Percentiles rank a stretch among this genome's conserved stretches.
Conservation (phyloP, 1,140 invertebrate species). For the Harpegnathos saltator region DNA sequence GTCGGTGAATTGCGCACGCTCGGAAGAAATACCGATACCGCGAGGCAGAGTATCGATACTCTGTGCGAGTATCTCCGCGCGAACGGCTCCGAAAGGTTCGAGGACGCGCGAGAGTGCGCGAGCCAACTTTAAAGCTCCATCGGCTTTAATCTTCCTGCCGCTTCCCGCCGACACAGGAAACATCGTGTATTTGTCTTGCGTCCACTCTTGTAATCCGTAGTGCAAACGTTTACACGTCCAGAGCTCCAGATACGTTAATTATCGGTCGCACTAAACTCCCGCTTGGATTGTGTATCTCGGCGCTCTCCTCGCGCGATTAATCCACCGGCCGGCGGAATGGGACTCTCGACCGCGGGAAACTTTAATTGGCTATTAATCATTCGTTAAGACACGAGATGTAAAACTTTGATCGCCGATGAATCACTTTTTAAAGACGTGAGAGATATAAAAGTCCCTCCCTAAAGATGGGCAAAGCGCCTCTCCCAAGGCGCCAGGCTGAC, state of each 20-base stretch:
- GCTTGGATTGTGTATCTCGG: background rate
- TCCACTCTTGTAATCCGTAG: slow-evolving; percentile 41
- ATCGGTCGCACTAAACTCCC: slow-evolving; percentile 5
- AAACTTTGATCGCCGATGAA: no score
- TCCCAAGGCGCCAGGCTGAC: no score
- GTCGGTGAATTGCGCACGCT: background rate
- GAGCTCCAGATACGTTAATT: slow-evolving; percentile 58
- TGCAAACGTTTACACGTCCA: slow-evolving; percentile 52
- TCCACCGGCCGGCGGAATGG: background rate
- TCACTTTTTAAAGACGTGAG: no score
- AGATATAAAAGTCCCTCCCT: no score
- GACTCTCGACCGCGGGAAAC: background rate
- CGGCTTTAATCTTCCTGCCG: slow-evolving; percentile 36
- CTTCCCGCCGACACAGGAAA: slow-evolving; percentile 33
- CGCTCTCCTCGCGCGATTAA: background rate
- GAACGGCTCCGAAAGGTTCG: background rate
- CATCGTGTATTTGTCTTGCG: slow-evolving; percentile 55
- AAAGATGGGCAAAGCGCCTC: no score
- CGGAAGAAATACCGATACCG: no score
- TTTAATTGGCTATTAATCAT: background rate
- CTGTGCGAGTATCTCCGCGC: no score
- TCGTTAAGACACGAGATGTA: background rate
- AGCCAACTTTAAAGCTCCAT: slow-evolving; percentile 31
- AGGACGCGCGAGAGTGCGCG: background rate
- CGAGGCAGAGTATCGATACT: no score